These are phyloP conservation scores for Capitulum mitella DNA, from an alignment of 2,888 invertebrate species.

Conservation along the genomic window DNA sequence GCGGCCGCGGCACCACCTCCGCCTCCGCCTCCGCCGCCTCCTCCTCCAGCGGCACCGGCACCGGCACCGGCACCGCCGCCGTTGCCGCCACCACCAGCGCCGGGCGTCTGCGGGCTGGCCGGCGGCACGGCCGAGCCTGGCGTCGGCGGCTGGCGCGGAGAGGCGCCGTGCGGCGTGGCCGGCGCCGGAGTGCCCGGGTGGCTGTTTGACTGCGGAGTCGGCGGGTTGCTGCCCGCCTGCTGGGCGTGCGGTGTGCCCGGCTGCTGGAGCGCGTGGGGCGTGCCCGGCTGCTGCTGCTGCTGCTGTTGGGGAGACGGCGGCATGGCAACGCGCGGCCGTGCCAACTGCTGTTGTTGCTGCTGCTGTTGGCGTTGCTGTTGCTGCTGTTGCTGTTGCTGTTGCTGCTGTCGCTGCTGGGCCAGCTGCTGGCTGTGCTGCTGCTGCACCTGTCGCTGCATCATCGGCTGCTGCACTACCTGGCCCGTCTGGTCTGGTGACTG, in stretches of 20 bases:
- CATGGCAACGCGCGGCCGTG: too few species aligned
- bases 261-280: constrained; percentile 25
- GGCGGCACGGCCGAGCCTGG: background rate
- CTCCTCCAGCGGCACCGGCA: background rate
- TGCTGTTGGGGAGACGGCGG: constrained; percentile 19
- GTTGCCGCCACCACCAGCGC: background rate
- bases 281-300: background rate
- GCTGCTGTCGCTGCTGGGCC: constrained; percentile 35
- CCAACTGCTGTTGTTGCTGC: constrained; percentile 30
- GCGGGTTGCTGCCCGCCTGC: constrained; percentile 16
- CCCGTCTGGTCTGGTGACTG: background rate
- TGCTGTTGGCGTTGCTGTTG: constrained; percentile 29
- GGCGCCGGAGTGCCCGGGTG: constrained; percentile 2
- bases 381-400: constrained; percentile 38
- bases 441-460: constrained; percentile 28
- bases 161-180: background rate
- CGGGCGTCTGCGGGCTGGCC: background rate
- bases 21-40: constrained; percentile 28
- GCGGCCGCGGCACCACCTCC: constrained; percentile 31
- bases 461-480: constrained; percentile 26
- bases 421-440: constrained; percentile 29
- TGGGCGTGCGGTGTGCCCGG: constrained; percentile 7
- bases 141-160: constrained; percentile 6
- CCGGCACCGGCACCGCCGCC: background rate
- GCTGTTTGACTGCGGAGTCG: constrained; percentile 7